phyloP scores from a whole-genome alignment of 2,888 invertebrate species.

The Acronicta psi region DNA sequence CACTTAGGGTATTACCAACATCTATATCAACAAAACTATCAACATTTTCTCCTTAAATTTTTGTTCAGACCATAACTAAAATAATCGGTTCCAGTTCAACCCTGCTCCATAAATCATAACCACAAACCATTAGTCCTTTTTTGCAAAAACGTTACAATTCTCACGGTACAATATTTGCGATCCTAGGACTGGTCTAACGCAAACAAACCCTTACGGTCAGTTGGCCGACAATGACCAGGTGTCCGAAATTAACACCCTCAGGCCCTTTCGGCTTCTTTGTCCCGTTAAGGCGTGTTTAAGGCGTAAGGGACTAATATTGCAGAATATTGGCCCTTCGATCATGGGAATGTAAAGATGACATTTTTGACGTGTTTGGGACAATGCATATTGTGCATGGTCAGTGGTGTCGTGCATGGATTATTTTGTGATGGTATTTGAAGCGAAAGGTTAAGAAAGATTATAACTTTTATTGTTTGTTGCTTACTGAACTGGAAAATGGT shows the following conservation, averaged over 20 bases:
- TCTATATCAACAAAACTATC: background rate
- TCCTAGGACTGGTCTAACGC: slow-evolving; percentile 77
- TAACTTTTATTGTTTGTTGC: slow-evolving; percentile 37
- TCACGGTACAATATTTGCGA: slow-evolving; percentile 79
- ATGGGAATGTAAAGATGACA: slow-evolving; percentile 80
- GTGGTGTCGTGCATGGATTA: slow-evolving; percentile 71
- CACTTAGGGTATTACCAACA: too few relatives aligned
- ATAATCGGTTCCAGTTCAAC: slow-evolving; percentile 37
- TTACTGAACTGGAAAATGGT: slow-evolving; percentile 11
- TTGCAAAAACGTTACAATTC: slow-evolving; percentile 74
- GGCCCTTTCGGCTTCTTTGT: slow-evolving; percentile 76
- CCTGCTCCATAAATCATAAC: slow-evolving; percentile 45
- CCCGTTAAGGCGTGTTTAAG: slow-evolving; percentile 77
- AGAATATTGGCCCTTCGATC: slow-evolving; percentile 72
- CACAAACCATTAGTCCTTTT: slow-evolving; percentile 34
- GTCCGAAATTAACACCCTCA: slow-evolving; percentile 81
- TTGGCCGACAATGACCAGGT: slow-evolving; percentile 83
- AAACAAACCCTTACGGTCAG: slow-evolving; percentile 85
- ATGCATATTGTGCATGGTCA: slow-evolving; percentile 76
- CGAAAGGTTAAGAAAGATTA: slow-evolving; percentile 48
- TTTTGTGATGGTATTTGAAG: slow-evolving; percentile 50
- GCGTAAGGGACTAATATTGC: slow-evolving; percentile 82
- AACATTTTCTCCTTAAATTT: background rate
- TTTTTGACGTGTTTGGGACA: slow-evolving; percentile 81
- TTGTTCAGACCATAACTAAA: slow-evolving; percentile 16